Evolutionary conservation across 2,797 vertebrate species (phyloP).

Genomic region (Enoplosus armatus): DNA sequence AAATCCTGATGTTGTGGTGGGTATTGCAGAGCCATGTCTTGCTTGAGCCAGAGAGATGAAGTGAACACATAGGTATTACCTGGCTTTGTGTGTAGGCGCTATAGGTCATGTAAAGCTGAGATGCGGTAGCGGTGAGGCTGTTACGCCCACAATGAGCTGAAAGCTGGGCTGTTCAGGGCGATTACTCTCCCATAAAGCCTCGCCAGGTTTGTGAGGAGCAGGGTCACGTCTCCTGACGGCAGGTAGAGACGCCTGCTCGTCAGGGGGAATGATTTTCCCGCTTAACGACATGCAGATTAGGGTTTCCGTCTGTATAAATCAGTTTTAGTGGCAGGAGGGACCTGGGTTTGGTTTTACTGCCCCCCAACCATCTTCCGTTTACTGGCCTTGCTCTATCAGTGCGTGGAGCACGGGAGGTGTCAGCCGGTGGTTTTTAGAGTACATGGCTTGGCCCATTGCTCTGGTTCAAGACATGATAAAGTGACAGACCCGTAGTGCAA

Average conservation of each 20-base stretch:
- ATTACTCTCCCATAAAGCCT: slow-evolving; percentile 89
- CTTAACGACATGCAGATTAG: slow-evolving; percentile 97
- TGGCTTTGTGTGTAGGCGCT: slow-evolving; percentile 43
- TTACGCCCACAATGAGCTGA: slow-evolving; percentile 57
- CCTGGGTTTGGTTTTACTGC: slow-evolving; percentile 74
- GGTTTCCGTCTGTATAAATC: slow-evolving; percentile 92
- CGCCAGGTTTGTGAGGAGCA: slow-evolving; percentile 84
- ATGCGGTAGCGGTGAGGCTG: slow-evolving; percentile 47
- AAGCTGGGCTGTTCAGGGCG: slow-evolving; percentile 65
- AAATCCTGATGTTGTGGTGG: slow-evolving; percentile 56
- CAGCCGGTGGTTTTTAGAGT: slow-evolving; percentile 54
- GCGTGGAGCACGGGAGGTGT: slow-evolving; percentile 43
- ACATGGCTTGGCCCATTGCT: slow-evolving; percentile 55
- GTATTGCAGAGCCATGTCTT: slow-evolving; percentile 39
- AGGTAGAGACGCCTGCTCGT: slow-evolving; percentile 88
- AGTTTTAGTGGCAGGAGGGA: slow-evolving; percentile 92
- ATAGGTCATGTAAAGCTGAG: slow-evolving; percentile 47
- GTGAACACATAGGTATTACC: slow-evolving; percentile 39
- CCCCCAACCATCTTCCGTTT: slow-evolving; percentile 64
- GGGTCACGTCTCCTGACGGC: slow-evolving; percentile 88
- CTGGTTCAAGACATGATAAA: slow-evolving; percentile 56
- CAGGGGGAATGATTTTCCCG: slow-evolving; percentile 90
- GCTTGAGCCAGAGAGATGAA: slow-evolving; percentile 47
- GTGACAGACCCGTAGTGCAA: slow-evolving; percentile 32
- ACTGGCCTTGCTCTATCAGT: slow-evolving; percentile 71